Conservation (phyloP, 2,113 vertebrate genomes). For the Emydocephalus ijimae region DNA sequence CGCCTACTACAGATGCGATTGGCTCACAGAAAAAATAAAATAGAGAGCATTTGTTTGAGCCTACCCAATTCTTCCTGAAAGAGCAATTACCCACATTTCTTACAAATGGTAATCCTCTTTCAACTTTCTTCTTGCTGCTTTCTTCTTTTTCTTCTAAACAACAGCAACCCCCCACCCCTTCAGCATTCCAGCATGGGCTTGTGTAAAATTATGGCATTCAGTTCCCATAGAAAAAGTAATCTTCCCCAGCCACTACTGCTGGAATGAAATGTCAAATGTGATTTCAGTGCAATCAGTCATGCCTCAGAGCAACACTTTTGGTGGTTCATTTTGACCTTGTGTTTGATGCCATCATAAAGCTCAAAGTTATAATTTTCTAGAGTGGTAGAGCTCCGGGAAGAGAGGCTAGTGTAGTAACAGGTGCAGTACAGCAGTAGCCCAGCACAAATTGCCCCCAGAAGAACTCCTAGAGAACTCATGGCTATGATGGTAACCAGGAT, state of each 20-base stretch:
- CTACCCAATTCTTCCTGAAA: slow-evolving; percentile 30
- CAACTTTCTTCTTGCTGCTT: slow-evolving; percentile 6
- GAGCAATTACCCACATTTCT: slow-evolving; percentile 13
- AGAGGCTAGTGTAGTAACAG: slow-evolving; percentile 89
- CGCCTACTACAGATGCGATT: slow-evolving; percentile 45
- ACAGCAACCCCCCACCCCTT: slow-evolving; percentile 18
- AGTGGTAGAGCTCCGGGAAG: slow-evolving; percentile 91
- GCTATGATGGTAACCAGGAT: slow-evolving; percentile 99
- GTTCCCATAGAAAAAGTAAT: slow-evolving; percentile 65
- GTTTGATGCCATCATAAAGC: slow-evolving; percentile 95
- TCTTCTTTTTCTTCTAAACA: neutral
- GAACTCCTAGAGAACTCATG: slow-evolving; percentile 93
- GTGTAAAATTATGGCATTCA: slow-evolving; percentile 69
- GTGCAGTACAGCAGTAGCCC: slow-evolving; percentile 96
- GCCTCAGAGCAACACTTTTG: slow-evolving; percentile 97
- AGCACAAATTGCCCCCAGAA: slow-evolving; percentile 89
- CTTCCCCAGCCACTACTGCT: slow-evolving; percentile 56
- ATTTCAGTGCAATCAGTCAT: slow-evolving; percentile 66
- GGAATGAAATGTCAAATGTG: slow-evolving; percentile 52
- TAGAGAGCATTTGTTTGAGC: slow-evolving; percentile 39
- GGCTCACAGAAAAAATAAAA: slow-evolving; percentile 56
- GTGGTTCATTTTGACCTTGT: slow-evolving; percentile 97
- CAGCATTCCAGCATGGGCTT: slow-evolving; percentile 40
- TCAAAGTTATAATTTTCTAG: slow-evolving; percentile 99
- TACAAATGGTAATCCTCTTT: neutral